Evolutionary conservation across 2,888 invertebrate species (phyloP).

Genomic region (Drosophila testacea): DNA sequence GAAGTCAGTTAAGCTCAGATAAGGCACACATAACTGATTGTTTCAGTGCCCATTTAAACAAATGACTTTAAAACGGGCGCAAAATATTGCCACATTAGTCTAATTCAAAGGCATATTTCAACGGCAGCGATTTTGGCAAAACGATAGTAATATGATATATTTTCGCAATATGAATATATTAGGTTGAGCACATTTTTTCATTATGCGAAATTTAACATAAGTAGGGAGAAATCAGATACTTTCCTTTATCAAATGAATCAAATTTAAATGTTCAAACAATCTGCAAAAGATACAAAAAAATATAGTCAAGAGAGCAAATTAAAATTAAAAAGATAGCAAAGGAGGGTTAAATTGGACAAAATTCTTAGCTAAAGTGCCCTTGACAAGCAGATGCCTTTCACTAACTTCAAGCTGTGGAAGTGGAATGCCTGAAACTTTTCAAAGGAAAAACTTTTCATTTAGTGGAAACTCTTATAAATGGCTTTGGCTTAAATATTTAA

Average conservation of each 20-base stretch:
- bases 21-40: constrained; percentile 51
- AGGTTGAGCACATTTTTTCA: not conserved
- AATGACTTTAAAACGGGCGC: constrained; percentile 4
- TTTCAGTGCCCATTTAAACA: constrained; percentile 18
- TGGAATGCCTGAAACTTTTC: not conserved
- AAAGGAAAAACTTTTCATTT: not conserved
- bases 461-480: constrained; percentile 8
- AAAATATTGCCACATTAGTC: constrained; percentile 10
- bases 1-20: constrained; percentile 34
- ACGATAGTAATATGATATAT: constrained; percentile 12
- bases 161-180: constrained; percentile 4
- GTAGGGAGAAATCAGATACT: not conserved
- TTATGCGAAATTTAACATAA: not conserved
- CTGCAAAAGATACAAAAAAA: not conserved
- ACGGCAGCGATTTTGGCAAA: not conserved
- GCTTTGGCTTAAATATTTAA: constrained; percentile 18
- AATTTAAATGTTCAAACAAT: not conserved
- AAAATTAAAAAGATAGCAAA: not conserved
- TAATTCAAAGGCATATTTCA: constrained; percentile 6
- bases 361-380: not conserved
- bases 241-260: not conserved
- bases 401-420: not conserved
- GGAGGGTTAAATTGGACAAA: not conserved
- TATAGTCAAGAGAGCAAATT: not conserved
- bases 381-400: not conserved